Conservation (phyloP, 1,140 invertebrate species). For the Drosophila tropicalis region DNA sequence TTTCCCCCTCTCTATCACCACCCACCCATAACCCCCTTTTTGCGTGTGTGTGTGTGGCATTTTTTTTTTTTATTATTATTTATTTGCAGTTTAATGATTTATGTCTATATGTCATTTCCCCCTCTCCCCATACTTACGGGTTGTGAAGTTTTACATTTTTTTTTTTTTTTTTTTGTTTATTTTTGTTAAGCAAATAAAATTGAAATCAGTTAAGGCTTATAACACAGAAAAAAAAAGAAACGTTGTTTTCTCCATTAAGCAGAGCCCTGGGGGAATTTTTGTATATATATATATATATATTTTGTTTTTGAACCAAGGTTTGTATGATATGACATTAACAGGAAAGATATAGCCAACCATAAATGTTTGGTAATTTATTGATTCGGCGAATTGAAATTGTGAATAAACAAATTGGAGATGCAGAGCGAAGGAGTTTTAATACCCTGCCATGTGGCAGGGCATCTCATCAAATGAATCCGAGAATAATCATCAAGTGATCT, state of each 20-base stretch:
- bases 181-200: constrained; percentile 49
- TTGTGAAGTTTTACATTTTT: constrained; percentile 41
- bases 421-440: background rate
- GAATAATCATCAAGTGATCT: too few relatives aligned
- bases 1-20: background rate
- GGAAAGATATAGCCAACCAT: background rate
- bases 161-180: constrained; percentile 31
- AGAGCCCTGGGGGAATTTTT: constrained; percentile 32
- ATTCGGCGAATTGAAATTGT: background rate
- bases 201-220: constrained; percentile 15
- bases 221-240: constrained; percentile 34
- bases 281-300: background rate
- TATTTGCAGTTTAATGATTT: constrained; percentile 57
- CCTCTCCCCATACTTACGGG: constrained; percentile 20
- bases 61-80: constrained; percentile 23
- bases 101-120: constrained; percentile 37
- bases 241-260: constrained; percentile 33
- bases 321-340: constrained; percentile 8
- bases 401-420: background rate
- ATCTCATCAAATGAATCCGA: too few relatives aligned
- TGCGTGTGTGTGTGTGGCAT: background rate
- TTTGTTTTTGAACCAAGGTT: background rate
- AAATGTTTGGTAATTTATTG: constrained; percentile 1
- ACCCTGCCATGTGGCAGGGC: background rate
- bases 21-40: background rate